Percentiles rank a stretch among this genome's conserved stretches.
phyloP scores from a whole-genome alignment of 2,113 vertebrate species.

The Ascaphus truei region DNA sequence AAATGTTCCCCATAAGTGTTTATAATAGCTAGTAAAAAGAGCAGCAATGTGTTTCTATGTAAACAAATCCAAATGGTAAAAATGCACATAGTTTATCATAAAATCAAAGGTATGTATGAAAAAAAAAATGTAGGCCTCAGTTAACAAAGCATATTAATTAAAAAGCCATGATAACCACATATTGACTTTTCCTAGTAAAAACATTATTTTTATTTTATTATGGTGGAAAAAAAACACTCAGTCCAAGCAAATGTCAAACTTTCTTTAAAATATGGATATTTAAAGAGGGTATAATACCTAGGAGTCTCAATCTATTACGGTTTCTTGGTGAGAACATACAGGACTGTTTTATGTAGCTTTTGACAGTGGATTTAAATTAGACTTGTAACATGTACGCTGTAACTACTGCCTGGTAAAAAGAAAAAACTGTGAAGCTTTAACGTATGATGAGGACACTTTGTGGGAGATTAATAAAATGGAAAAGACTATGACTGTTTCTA shows the following conservation, averaged over 20 bases:
- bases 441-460: slow-evolving; percentile 58
- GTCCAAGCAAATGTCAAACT: slow-evolving; percentile 55
- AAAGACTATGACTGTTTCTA: slow-evolving; percentile 59
- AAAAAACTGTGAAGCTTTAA: slow-evolving; percentile 48
- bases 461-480: slow-evolving; percentile 61
- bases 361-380: slow-evolving; percentile 70
- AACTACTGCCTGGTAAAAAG: slow-evolving; percentile 53
- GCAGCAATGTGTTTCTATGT: slow-evolving; percentile 45
- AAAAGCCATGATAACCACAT: slow-evolving; percentile 54
- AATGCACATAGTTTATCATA: slow-evolving; percentile 55
- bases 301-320: slow-evolving; percentile 69
- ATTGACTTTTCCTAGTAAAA: slow-evolving; percentile 53
- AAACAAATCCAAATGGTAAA: slow-evolving; percentile 37
- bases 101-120: slow-evolving; percentile 47
- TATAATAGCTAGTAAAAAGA: slow-evolving; percentile 69
- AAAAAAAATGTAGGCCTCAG: slow-evolving; percentile 48
- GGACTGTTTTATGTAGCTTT: slow-evolving; percentile 58
- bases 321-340: slow-evolving; percentile 63
- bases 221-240: slow-evolving; percentile 46
- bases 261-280: slow-evolving; percentile 71
- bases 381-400: slow-evolving; percentile 49
- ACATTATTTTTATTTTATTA: slow-evolving; percentile 53
- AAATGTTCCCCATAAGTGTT: slow-evolving; percentile 69
- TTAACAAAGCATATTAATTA: slow-evolving; percentile 41
- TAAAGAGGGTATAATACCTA: slow-evolving; percentile 67